Conservation (phyloP, 2,113 vertebrate genomes). For the Aldabrachelys gigantea region DNA sequence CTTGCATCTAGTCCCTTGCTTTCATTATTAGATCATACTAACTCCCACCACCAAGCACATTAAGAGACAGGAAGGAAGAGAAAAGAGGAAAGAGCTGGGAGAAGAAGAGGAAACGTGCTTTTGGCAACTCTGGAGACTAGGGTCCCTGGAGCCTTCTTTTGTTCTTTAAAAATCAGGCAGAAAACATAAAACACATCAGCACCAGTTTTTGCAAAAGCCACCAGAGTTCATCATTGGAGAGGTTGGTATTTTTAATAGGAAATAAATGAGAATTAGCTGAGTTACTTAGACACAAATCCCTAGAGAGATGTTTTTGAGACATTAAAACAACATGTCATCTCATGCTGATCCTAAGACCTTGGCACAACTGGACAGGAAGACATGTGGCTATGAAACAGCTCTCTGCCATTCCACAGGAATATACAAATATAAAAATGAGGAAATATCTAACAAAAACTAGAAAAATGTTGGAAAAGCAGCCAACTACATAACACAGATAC, state of each 20-base stretch:
- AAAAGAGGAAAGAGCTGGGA: neutral
- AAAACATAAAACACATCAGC: neutral
- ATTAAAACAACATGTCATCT: neutral
- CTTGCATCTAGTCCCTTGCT: fast-evolving
- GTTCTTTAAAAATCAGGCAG: neutral
- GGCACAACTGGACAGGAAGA: neutral
- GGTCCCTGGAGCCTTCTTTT: neutral
- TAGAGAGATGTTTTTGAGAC: neutral
- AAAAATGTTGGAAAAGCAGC: neutral
- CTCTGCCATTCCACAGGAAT: neutral
- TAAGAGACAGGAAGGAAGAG: neutral
- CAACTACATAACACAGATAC: neutral
- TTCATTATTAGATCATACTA: neutral
- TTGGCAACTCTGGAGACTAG: neutral
- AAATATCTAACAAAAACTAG: neutral
- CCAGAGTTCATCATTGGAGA: neutral
- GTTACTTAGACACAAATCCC: neutral
- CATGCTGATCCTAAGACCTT: neutral
- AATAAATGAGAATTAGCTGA: neutral
- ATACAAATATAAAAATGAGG: fast-evolving
- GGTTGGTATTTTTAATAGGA: neutral
- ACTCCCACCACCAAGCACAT: neutral
- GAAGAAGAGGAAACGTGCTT: neutral
- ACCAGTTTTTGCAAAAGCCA: neutral
- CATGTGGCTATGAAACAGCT: neutral